These are phyloP conservation scores for Spongilla lacustris DNA, from an alignment of 37 sponge, comb jelly and placozoan species.

Conservation along the genomic window DNA sequence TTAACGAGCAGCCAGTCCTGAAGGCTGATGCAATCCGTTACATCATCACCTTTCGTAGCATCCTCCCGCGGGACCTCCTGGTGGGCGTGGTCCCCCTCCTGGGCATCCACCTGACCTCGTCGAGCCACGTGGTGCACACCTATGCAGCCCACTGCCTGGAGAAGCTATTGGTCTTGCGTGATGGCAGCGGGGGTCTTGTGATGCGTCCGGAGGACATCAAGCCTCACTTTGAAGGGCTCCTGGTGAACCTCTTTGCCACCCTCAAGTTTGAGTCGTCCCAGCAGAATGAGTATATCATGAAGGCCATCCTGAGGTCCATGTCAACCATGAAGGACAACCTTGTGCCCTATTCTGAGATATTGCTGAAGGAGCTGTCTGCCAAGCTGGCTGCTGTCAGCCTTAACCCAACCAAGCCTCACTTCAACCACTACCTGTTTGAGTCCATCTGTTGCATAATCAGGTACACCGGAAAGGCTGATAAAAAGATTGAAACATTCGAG, in stretches of 20 bases:
- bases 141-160: constrained; percentile 96
- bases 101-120: constrained; percentile 53
- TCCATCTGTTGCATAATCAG: constrained; percentile 90
- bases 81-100: constrained; percentile 73
- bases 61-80: constrained; percentile 80
- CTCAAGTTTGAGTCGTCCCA: constrained; percentile 78
- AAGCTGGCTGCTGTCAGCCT: constrained; percentile 85
- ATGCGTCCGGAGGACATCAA: constrained; percentile 54
- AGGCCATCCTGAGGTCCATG: constrained; percentile 84
- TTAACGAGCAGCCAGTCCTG: constrained; percentile 75
- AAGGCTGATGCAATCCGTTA: constrained; percentile 91
- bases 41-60: constrained; percentile 88
- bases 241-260: constrained; percentile 72
- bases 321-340: constrained; percentile 68
- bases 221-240: constrained; percentile 65
- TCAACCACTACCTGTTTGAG: constrained; percentile 99
- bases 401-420: constrained; percentile 97
- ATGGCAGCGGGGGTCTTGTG: constrained; percentile 22
- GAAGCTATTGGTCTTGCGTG: constrained; percentile 80
- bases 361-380: constrained; percentile 73
- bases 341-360: constrained; percentile 49
- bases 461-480: constrained; percentile 56
- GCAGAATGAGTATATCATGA: constrained; percentile 97
- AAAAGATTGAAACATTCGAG: constrained; percentile 71
- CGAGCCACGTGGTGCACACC: constrained; percentile 88